Evolutionary conservation across 2,888 invertebrate genomes (phyloP).

Genomic region (Caenorhabditis sp.): DNA sequence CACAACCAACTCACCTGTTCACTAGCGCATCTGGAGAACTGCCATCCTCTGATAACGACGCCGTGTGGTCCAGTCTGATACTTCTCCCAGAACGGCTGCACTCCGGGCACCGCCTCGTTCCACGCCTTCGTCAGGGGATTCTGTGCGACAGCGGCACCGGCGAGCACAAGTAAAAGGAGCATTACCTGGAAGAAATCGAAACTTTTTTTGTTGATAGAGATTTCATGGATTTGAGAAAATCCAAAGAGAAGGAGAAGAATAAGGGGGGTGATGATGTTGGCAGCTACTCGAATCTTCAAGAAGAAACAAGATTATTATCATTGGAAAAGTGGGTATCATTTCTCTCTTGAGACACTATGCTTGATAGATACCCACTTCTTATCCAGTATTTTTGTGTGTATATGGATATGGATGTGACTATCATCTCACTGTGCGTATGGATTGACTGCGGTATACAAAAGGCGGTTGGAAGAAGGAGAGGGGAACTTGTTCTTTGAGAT

Average conservation of each 20-base stretch:
- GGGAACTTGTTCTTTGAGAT: constrained; percentile 24
- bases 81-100: constrained; percentile 83
- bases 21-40: constrained; percentile 82
- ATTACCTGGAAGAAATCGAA: constrained; percentile 29
- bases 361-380: constrained; percentile 38
- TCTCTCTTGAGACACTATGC: not conserved
- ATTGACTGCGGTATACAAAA: not conserved
- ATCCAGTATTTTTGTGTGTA: constrained; percentile 50
- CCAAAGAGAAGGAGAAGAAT: constrained; percentile 1
- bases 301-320: constrained; percentile 47
- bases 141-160: constrained; percentile 55
- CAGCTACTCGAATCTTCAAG: not conserved
- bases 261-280: not conserved
- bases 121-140: constrained; percentile 79
- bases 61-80: constrained; percentile 82
- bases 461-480: not conserved
- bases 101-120: constrained; percentile 82
- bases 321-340: constrained; percentile 5
- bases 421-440: no score
- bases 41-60: constrained; percentile 83
- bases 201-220: not conserved
- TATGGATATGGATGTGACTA: not conserved
- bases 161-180: constrained; percentile 49
- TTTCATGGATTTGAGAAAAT: not conserved
- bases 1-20: constrained; percentile 76